These are phyloP conservation scores for Actinopyga echinites DNA, from an alignment of 53 echinoderm and acorn worm species.

Conservation along the genomic window DNA sequence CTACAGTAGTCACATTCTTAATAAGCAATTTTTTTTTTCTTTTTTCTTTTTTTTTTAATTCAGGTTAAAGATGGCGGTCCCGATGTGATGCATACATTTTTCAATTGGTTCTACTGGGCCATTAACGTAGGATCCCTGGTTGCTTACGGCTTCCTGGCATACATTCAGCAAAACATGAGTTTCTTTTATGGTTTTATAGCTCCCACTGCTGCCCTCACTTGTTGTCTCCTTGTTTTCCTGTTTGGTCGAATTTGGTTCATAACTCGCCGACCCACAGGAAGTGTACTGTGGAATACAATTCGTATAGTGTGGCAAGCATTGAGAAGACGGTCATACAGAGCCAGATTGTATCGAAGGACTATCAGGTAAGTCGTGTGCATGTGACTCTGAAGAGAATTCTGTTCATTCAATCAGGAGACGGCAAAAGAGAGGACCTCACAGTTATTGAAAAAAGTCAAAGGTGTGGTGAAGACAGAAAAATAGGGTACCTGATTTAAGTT, in stretches of 20 bases:
- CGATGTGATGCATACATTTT: slow-evolving; percentile 84
- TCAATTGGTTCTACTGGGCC: slow-evolving; percentile 99
- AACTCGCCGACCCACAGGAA: slow-evolving; percentile 77
- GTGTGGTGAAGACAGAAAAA: not conserved
- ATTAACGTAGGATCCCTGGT: slow-evolving; percentile 87
- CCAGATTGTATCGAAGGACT: slow-evolving; percentile 16
- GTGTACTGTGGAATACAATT: slow-evolving; percentile 83
- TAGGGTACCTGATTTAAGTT: no score
- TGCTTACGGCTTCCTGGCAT: slow-evolving; percentile 59
- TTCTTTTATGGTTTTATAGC: slow-evolving; percentile 80
- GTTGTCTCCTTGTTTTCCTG: slow-evolving; percentile 60
- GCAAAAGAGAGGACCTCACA: not conserved
- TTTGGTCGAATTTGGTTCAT: slow-evolving; percentile 71
- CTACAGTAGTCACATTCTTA: no score
- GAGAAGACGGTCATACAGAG: slow-evolving; percentile 53
- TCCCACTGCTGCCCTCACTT: slow-evolving; percentile 44
- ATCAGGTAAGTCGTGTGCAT: slow-evolving; percentile 40
- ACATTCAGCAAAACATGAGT: slow-evolving; percentile 75
- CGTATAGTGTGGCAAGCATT: slow-evolving; percentile 77
- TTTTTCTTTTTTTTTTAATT: not conserved
- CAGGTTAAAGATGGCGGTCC: slow-evolving; percentile 90
- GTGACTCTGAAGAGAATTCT: not conserved
- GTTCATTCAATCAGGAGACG: not conserved
- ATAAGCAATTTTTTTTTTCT: not conserved
- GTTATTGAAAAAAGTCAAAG: not conserved